A percentile compares a stretch with the other conserved stretches of the same genome.
Evolutionary conservation across 1,140 invertebrate genomes (phyloP).

Genomic region (Mercenaria mercenaria): DNA sequence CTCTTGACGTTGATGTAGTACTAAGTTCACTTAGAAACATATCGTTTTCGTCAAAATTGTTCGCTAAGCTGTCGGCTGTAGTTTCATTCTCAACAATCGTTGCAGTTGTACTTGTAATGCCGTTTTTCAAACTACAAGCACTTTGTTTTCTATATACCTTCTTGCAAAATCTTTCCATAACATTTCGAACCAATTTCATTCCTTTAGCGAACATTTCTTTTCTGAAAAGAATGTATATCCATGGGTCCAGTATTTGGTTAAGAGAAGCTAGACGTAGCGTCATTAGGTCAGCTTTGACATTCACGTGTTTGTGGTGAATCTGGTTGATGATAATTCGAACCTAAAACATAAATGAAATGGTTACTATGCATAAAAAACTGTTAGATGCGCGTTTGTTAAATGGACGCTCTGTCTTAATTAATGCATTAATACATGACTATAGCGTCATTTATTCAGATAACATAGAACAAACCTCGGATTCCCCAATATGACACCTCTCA

Average conservation of each 20-base stretch:
- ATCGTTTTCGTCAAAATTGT: not conserved
- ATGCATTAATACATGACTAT: not conserved
- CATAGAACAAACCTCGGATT: no score
- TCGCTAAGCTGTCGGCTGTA: not conserved
- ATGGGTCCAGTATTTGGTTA: conserved; percentile 85
- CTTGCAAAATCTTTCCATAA: not conserved
- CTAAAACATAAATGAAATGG: conserved; percentile 48
- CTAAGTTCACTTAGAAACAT: not conserved
- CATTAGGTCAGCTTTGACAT: conserved; percentile 78
- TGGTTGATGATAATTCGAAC: conserved; percentile 68
- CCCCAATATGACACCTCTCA: no score
- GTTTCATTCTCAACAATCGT: not conserved
- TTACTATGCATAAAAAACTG: not conserved
- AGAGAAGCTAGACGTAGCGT: conserved; percentile 82
- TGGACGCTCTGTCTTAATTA: not conserved
- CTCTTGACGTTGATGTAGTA: not conserved
- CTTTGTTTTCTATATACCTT: no score
- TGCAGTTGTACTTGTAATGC: not conserved
- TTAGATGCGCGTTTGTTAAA: not conserved
- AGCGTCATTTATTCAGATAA: not conserved
- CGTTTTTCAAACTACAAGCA: not conserved
- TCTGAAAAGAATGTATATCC: conserved; percentile 85
- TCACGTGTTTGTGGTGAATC: conserved; percentile 51
- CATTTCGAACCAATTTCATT: not conserved
- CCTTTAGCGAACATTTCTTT: conserved; percentile 72